phyloP scores from a whole-genome alignment of 2,888 invertebrate species.

The Perizoma affinitatum region DNA sequence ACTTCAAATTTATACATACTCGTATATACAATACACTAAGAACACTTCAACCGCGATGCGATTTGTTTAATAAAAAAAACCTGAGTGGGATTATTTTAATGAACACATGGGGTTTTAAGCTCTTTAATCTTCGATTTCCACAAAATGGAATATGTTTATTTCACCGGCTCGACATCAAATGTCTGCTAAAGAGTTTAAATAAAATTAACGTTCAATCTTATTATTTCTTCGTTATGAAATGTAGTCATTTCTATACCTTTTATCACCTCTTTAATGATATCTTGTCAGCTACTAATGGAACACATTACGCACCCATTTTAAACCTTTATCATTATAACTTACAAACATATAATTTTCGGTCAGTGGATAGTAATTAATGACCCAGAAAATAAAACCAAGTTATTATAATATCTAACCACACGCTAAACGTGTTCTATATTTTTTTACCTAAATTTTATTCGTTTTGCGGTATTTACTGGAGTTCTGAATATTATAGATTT shows the following conservation, averaged over 20 bases:
- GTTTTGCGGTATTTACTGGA: too few relatives aligned
- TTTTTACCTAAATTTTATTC: background rate
- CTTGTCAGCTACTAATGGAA: too few relatives aligned
- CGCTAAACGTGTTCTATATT: background rate
- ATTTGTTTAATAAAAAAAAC: constrained; percentile 18
- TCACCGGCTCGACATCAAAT: background rate
- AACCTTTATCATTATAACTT: too few relatives aligned
- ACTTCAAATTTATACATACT: too few relatives aligned
- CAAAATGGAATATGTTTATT: background rate
- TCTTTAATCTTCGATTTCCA: constrained; percentile 2
- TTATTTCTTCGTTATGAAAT: background rate
- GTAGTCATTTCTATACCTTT: background rate
- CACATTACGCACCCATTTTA: too few relatives aligned
- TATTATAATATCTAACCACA: background rate
- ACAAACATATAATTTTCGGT: too few relatives aligned
- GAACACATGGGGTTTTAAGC: background rate
- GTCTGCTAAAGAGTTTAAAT: background rate
- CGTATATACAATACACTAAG: too few relatives aligned
- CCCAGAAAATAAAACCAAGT: too few relatives aligned
- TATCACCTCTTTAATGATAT: background rate
- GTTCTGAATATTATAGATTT: too few relatives aligned
- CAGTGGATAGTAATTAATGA: too few relatives aligned
- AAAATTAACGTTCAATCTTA: background rate
- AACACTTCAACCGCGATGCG: constrained; percentile 45
- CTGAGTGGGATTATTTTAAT: constrained; percentile 4